phyloP scores from a whole-genome alignment of 2,113 vertebrate genomes.

The Chionis minor region DNA sequence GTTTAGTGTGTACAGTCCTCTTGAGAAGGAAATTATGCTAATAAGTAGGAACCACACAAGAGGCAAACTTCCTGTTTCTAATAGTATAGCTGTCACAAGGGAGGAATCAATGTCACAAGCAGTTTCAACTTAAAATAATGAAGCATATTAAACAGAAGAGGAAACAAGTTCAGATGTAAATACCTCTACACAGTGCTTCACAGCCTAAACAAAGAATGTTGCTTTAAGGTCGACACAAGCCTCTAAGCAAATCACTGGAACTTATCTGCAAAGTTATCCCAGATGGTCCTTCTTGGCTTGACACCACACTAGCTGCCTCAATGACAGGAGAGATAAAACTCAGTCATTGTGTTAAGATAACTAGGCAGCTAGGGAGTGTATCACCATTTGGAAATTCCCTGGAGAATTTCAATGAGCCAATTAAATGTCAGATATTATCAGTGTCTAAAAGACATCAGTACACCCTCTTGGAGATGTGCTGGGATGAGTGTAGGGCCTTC shows the following conservation, averaged over 20 bases:
- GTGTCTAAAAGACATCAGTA: background rate
- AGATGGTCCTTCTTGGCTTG: background rate
- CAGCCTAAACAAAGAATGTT: background rate
- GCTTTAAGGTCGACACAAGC: background rate
- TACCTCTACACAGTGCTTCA: background rate
- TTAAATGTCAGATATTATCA: background rate
- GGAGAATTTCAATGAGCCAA: background rate
- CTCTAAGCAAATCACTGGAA: background rate
- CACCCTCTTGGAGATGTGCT: background rate
- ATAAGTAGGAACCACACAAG: background rate
- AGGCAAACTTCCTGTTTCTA: background rate
- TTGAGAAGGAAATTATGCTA: background rate
- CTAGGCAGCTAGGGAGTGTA: background rate
- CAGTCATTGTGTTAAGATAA: background rate
- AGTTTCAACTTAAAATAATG: background rate
- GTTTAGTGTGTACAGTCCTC: background rate
- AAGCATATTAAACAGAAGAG: background rate
- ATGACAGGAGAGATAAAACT: background rate
- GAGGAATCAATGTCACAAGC: conserved; percentile 2
- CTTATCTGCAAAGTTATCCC: background rate
- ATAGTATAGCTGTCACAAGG: background rate
- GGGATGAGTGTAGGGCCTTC: background rate
- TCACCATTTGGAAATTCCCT: background rate
- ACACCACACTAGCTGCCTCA: background rate
- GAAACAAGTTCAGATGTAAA: background rate